These are phyloP conservation scores for Cephus runcator DNA, from an alignment of 2,888 invertebrate species.

Conservation along the genomic window DNA sequence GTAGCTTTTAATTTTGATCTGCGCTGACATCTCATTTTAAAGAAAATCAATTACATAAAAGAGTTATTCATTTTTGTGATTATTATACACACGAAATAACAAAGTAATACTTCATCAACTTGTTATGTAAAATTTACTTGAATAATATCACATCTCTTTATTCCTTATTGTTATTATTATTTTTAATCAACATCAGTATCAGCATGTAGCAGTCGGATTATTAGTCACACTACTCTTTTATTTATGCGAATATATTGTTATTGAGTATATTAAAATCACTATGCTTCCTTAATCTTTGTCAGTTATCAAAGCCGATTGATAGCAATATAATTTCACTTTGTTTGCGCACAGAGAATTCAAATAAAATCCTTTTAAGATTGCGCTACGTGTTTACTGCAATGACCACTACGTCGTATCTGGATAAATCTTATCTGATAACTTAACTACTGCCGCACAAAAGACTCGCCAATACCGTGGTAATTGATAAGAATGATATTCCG, in stretches of 20 bases:
- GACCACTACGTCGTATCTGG: conserved; percentile 10
- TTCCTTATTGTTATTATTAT: conserved; percentile 8
- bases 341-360: neutral
- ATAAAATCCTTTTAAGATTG: neutral
- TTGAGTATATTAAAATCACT: neutral
- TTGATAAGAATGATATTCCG: conserved; percentile 16
- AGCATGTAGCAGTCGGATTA: conserved; percentile 6
- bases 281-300: too few species aligned
- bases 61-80: neutral
- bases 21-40: conserved; percentile 42
- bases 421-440: conserved; percentile 41
- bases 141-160: neutral
- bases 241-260: neutral
- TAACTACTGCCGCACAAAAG: conserved; percentile 14
- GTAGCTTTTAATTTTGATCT: neutral
- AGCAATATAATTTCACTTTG: too few species aligned
- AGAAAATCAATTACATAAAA: neutral
- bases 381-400: neutral
- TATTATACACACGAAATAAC: neutral
- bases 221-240: conserved; percentile 13
- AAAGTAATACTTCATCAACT: neutral
- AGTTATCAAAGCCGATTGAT: too few species aligned
- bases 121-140: neutral
- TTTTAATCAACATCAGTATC: conserved; percentile 6
- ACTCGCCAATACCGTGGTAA: conserved; percentile 24